Percentiles rank a stretch among this genome's conserved stretches.
Evolutionary conservation across 2,113 vertebrate genomes (phyloP).

Genomic region (Amphiprion ocellaris): DNA sequence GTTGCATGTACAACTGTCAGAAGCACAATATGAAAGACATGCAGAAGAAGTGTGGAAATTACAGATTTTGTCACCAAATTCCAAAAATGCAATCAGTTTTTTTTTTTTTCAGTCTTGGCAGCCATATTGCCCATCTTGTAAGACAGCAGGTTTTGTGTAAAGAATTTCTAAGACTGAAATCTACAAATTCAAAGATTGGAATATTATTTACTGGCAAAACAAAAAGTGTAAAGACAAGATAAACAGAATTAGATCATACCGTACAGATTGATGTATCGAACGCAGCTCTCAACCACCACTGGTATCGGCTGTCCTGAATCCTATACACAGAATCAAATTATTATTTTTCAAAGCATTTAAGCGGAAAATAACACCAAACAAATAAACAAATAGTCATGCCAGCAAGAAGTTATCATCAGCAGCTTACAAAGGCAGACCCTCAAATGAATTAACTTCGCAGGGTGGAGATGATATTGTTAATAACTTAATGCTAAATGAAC

Average conservation of each 20-base stretch:
- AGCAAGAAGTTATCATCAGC: constrained; percentile 28
- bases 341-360: constrained; percentile 7
- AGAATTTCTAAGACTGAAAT: not conserved
- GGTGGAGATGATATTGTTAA: not conserved
- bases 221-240: not conserved
- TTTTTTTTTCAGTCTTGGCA: no score
- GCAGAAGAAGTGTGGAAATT: no score
- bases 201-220: not conserved
- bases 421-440: not conserved
- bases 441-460: constrained; percentile 18
- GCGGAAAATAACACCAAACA: not conserved
- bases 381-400: constrained; percentile 17
- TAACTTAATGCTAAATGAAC: not conserved
- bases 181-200: not conserved
- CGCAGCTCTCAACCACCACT: constrained; percentile 96
- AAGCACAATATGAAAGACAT: no score
- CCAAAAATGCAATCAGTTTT: no score
- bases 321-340: constrained; percentile 73
- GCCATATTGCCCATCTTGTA: no score
- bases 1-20: no score
- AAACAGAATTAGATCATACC: constrained; percentile 82
- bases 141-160: no score
- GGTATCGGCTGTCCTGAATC: constrained; percentile 96
- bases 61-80: no score
- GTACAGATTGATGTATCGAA: constrained; percentile 98